These are phyloP conservation scores for Sparus aurata DNA, from an alignment of 2,797 vertebrate species.

Conservation along the genomic window DNA sequence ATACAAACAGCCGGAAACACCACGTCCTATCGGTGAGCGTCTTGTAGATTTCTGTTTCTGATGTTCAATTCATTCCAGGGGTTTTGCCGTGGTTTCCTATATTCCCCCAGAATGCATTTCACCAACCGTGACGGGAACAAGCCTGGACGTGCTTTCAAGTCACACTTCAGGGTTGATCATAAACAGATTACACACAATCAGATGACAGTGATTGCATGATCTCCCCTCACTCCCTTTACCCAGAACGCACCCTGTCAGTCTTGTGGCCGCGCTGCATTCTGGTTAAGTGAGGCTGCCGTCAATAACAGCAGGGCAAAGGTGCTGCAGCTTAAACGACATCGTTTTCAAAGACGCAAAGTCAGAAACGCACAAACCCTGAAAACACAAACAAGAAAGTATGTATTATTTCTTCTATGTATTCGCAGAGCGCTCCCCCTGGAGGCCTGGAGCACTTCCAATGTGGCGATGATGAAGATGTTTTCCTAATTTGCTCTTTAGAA, in stretches of 20 bases:
- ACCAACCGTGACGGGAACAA: background rate
- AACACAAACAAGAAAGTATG: no score
- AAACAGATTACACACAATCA: slow-evolving; percentile 3
- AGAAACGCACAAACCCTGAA: no score
- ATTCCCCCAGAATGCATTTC: slow-evolving; percentile 37
- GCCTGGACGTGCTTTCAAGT: slow-evolving; percentile 7
- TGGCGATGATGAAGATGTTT: no score
- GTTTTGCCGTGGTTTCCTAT: background rate
- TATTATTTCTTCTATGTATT: no score
- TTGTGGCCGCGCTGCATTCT: background rate
- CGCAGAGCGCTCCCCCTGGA: no score
- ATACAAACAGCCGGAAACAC: background rate
- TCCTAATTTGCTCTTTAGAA: background rate
- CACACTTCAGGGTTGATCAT: background rate
- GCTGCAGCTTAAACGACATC: no score
- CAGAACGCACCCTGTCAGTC: background rate
- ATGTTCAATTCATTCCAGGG: background rate
- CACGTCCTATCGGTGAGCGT: background rate
- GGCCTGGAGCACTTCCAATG: no score
- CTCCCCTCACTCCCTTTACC: background rate
- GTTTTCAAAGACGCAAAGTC: no score
- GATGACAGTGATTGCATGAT: background rate
- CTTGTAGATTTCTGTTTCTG: background rate
- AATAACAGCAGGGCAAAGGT: no score
- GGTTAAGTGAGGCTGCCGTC: slow-evolving; percentile 1